phyloP scores from a whole-genome alignment of 1,140 invertebrate genomes.

The Plectus sambesii region DNA sequence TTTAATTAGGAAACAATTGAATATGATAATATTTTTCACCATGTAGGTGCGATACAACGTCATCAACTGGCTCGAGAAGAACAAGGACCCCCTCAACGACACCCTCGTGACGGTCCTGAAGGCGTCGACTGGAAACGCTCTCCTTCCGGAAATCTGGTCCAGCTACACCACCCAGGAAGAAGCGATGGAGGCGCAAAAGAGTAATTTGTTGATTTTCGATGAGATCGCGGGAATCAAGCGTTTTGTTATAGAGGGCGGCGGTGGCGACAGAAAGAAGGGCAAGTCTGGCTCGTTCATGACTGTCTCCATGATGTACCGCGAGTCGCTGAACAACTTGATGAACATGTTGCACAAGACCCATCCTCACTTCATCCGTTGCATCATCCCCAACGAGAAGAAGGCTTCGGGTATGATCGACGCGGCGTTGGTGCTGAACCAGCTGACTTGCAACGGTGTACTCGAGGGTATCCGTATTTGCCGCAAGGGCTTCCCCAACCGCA shows the following conservation, averaged over 20 bases:
- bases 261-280: constrained; percentile 38
- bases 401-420: constrained; percentile 57
- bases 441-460: constrained; percentile 99
- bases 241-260: constrained; percentile 11
- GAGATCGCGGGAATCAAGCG: constrained; percentile 18
- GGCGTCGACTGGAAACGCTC: constrained; percentile 48
- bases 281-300: constrained; percentile 44
- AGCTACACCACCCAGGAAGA: constrained; percentile 54
- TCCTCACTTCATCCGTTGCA: constrained; percentile 98
- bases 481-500: constrained; percentile 99
- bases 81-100: constrained; percentile 99
- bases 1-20: not conserved
- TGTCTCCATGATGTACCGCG: constrained; percentile 42
- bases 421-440: constrained; percentile 51
- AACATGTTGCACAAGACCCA: constrained; percentile 57
- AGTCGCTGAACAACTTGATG: constrained; percentile 45
- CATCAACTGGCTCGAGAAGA: constrained; percentile 96
- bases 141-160: constrained; percentile 39
- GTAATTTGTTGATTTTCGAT: no score
- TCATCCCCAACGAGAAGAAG: constrained; percentile 98
- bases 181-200: constrained; percentile 21
- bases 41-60: constrained; percentile 83
- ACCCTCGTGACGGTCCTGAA: constrained; percentile 84
- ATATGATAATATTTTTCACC: no score
- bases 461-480: constrained; percentile 99